Evolutionary conservation across 2,888 invertebrate species (phyloP).

Genomic region (Xestia ashworthii): DNA sequence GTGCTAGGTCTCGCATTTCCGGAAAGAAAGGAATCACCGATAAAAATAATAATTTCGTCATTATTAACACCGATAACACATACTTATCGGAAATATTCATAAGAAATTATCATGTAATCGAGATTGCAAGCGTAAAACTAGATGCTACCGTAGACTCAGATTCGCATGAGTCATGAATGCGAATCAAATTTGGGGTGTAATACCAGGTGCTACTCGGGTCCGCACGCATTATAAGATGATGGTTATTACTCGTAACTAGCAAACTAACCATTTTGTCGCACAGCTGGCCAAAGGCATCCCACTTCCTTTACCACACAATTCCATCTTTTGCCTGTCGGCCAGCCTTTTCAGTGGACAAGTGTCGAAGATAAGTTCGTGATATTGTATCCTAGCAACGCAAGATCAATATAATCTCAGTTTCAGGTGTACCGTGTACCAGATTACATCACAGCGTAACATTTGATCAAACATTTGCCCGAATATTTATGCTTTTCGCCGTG

Average conservation of each 20-base stretch:
- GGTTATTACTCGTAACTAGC: neutral
- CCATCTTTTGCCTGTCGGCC: neutral
- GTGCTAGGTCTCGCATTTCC: neutral
- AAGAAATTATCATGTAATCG: slow-evolving; percentile 9
- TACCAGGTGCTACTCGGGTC: neutral
- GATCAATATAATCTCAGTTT: slow-evolving; percentile 37
- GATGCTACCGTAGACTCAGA: neutral
- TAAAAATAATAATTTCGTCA: slow-evolving; percentile 7
- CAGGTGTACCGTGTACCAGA: slow-evolving; percentile 57
- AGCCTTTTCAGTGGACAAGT: neutral
- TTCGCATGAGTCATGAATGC: neutral
- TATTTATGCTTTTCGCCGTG: slow-evolving; percentile 64
- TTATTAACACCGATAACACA: slow-evolving; percentile 1
- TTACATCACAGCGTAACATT: slow-evolving; percentile 63
- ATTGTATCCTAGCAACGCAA: slow-evolving; percentile 26
- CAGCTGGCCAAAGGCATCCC: neutral
- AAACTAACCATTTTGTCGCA: neutral
- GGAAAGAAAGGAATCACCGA: neutral
- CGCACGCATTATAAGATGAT: neutral
- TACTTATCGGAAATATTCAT: slow-evolving; percentile 8
- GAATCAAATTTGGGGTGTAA: neutral
- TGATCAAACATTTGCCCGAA: slow-evolving; percentile 67
- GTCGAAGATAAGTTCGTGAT: neutral
- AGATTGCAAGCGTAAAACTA: neutral
- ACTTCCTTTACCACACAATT: neutral